Evolutionary conservation across 2,113 vertebrate species (phyloP).

Genomic region (Macquaria ambigua): DNA sequence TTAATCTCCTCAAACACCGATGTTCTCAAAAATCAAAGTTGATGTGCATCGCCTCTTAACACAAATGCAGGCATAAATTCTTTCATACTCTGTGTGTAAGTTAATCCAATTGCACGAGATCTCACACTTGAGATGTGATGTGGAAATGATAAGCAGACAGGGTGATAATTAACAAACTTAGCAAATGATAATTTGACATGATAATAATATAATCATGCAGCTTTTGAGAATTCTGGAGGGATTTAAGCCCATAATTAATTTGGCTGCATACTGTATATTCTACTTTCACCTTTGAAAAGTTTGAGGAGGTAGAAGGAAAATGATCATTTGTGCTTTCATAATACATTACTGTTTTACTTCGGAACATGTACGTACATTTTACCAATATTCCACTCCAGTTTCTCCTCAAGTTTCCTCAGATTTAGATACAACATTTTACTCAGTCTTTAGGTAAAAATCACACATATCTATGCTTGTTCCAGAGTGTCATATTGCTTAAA

Average conservation of each 20-base stretch:
- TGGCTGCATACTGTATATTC: conserved; percentile 28
- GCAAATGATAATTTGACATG: conserved; percentile 67
- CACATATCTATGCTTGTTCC: neutral
- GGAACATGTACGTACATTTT: neutral
- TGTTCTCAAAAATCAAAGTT: conserved; percentile 43
- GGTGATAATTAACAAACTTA: conserved; percentile 74
- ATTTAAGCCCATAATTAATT: conserved; percentile 63
- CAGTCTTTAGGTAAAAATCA: neutral
- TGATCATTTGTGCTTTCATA: neutral
- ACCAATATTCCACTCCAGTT: neutral
- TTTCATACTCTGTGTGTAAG: conserved; percentile 38
- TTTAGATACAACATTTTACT: neutral
- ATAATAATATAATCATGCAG: conserved; percentile 61
- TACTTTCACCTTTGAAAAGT: conserved; percentile 22
- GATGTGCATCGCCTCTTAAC: conserved; percentile 30
- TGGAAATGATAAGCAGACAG: conserved; percentile 44
- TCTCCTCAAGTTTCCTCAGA: neutral
- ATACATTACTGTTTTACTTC: neutral
- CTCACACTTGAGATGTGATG: conserved; percentile 58
- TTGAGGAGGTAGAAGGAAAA: conserved; percentile 22
- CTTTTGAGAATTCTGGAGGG: conserved; percentile 52
- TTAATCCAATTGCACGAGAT: conserved; percentile 41
- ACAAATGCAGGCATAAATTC: conserved; percentile 34
- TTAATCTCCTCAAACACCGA: conserved; percentile 51
- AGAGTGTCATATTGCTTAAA: neutral